Base-by-base conservation (phyloP, 2,888 invertebrate species). In the Ashinkailepas kermadecensis region DNA sequence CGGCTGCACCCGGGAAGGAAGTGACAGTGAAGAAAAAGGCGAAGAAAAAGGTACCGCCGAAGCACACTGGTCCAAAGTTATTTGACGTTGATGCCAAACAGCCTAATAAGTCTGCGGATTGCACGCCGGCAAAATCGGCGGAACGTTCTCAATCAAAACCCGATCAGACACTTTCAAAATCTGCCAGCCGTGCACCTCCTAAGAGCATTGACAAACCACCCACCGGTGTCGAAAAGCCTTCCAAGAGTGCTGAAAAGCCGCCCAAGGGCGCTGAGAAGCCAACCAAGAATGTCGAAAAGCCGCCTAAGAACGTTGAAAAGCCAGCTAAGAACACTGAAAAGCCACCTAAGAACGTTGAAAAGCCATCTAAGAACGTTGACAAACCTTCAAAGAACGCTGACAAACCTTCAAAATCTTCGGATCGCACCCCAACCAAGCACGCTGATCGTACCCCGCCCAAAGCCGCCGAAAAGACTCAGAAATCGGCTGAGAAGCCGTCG, bases 11-110 rank as follows among this genome's bases (percentile, higher is more conserved):
- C 39, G 39, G 39, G 39, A 39, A 39, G 39, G 39, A 39, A 39
- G 39, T 39, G 39, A 39, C 82, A 54, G 81, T 79, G 18, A 84
- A 83, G 81, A 84, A 84, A 74, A 84, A 83, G 23, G 67, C 82
- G 13, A 83, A 84, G 74, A 83, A 83, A 70, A 79, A 83, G 62
- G 82, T 83, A 57, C 74, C 82, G 58, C 82, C 83, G 59, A 84
- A 83, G 81, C 81, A 83, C 59, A 82, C 65, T 15, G 65, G 59
- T 13, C 59, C 59, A 15, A 15, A 59, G 59, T 15, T 59, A 13
- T 59, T 59, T 15, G 15, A 59, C 12, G 59, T 59, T 4, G 39
- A 39, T 39, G 39, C 39, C 39, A 39, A 39, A 39, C 39, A 81
- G 39, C 81, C 70, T 11, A 82, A 80, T 13, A 81, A 74, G 11